Conservation (phyloP, 2,797 vertebrate genomes). For the Anguilla obscura region DNA sequence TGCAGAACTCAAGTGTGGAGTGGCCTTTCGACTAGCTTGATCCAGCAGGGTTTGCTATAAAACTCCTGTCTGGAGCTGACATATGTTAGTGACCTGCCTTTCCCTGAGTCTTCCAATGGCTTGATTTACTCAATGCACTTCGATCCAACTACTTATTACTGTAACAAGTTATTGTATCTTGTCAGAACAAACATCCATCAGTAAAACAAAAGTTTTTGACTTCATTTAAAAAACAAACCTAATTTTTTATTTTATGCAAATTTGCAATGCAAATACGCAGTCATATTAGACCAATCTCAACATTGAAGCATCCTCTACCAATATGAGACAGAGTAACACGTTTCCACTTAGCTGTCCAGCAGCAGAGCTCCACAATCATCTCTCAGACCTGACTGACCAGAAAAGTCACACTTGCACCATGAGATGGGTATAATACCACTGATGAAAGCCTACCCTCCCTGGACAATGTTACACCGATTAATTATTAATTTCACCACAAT, state of each 20-base stretch:
- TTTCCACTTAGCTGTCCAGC: neutral
- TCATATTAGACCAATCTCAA: neutral
- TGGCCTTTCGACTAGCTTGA: conserved; percentile 58
- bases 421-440: neutral
- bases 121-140: neutral
- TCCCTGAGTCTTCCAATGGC: neutral
- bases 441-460: neutral
- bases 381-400: neutral
- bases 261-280: neutral
- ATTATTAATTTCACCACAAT: neutral
- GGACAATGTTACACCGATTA: neutral
- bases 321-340: neutral
- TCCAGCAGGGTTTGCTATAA: neutral
- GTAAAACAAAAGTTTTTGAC: neutral
- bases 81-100: neutral
- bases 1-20: conserved; percentile 71
- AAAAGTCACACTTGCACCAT: neutral
- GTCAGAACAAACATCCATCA: neutral
- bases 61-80: neutral
- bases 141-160: neutral
- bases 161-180: neutral
- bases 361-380: neutral
- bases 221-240: neutral
- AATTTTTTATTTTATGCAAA: neutral
- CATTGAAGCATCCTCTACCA: neutral